Base-by-base conservation (phyloP, 2,888 invertebrate species). In the Cephus pulcher region DNA sequence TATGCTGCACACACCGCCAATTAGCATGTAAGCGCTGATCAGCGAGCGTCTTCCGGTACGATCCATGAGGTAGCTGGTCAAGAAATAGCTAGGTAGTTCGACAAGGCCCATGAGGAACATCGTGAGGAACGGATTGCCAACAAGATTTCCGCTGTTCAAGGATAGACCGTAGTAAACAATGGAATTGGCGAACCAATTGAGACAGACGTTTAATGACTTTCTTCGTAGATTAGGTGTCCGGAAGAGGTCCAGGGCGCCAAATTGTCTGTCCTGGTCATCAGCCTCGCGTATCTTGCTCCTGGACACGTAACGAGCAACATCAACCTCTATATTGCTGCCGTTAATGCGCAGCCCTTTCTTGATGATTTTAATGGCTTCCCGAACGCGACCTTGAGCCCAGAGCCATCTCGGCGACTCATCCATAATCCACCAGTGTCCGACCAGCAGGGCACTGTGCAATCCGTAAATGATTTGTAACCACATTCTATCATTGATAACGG, bases 331-430 rank as follows among this genome's bases (percentile, higher is more conserved):
- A 34, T 93, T 92, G 68, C 94, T 95, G 73, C 93, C 93, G 89
- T 97, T 97, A 84, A 94, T 94, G 88, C 94, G 95, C n/a, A 96
- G 90, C n/a, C 95, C 97, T 88, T 94, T 96, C 84, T 95, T 93
- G 6, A 97, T 94, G 81, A 97, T 96, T 12, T 93, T 93, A 0
- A 97, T 94, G 0, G 97, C 95, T 91, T 97, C 96, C 75, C 93
- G 93, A 0, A 94, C 92, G 74, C 95, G 93, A 0, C 97, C 97
- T 89, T 97, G 96, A 68, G 95, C 95, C 97, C 97, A 97, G 11
- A 97, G 91, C 97, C 97, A 97, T 30, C 97, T 94, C 0, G 97
- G 97, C 11, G 97, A 97, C 92, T 97, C 97, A 85, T 97, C 97
- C 94, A 97, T 95, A 6, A 96, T 92, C 97, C 97, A 97, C 94